Percentiles rank a stretch among this genome's conserved stretches.
These are phyloP conservation scores for Melanogrammus aeglefinus DNA, from an alignment of 2,797 vertebrate species.

Conservation along the genomic window DNA sequence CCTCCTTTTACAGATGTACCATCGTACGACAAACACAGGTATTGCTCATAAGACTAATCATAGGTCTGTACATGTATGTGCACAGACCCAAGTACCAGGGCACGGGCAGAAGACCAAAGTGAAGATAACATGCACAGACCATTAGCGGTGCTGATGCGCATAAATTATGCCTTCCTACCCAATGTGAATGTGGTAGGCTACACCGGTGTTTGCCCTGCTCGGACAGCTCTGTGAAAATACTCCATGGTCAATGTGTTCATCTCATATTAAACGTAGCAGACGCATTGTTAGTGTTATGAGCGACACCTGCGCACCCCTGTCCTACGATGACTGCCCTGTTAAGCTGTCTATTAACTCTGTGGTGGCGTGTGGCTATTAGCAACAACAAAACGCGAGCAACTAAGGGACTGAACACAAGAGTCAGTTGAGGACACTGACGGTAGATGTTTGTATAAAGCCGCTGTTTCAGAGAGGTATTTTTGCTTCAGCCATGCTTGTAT, in stretches of 20 bases:
- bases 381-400: too few relatives aligned
- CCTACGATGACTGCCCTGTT: background rate
- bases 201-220: background rate
- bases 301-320: background rate
- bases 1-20: background rate
- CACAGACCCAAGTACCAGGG: too few relatives aligned
- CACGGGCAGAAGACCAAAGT: too few relatives aligned
- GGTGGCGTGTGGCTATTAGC: too few relatives aligned
- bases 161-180: background rate
- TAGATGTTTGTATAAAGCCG: background rate
- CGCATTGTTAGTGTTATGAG: background rate
- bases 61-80: background rate
- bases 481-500: background rate
- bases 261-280: background rate
- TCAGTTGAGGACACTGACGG: background rate
- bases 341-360: too few relatives aligned
- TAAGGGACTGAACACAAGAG: background rate
- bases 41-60: background rate
- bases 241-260: too few relatives aligned
- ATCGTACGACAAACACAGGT: background rate
- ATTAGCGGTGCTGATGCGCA: background rate
- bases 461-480: background rate
- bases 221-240: background rate
- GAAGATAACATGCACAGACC: too few relatives aligned
- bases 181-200: background rate